Conservation (phyloP, 1,140 invertebrate species). For the Cydia amplana region DNA sequence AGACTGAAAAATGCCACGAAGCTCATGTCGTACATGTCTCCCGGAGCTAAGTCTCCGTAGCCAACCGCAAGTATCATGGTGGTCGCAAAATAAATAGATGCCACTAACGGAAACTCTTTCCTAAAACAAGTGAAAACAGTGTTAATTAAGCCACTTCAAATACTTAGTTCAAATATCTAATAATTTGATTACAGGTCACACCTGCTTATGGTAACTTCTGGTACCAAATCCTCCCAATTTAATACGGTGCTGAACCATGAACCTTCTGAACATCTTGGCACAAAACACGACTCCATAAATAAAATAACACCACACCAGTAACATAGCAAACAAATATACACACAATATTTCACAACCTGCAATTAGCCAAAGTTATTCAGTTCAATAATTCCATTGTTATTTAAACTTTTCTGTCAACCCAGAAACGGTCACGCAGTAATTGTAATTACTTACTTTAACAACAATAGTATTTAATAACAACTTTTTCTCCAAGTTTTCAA, state of each 20-base stretch:
- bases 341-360: slow-evolving; percentile 69
- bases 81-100: slow-evolving; percentile 69
- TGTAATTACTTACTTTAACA: slow-evolving; percentile 54
- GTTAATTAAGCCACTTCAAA: background rate
- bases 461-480: slow-evolving; percentile 61
- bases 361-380: slow-evolving; percentile 15
- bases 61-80: slow-evolving; percentile 64
- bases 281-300: slow-evolving; percentile 73
- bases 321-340: slow-evolving; percentile 67
- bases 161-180: too few species aligned
- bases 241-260: slow-evolving; percentile 72
- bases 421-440: background rate
- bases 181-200: background rate
- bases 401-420: background rate
- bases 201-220: slow-evolving; percentile 9
- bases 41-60: slow-evolving; percentile 69
- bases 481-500: slow-evolving; percentile 66
- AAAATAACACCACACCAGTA: slow-evolving; percentile 74
- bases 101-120: slow-evolving; percentile 58
- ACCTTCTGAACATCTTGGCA: slow-evolving; percentile 64
- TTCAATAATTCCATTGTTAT: background rate
- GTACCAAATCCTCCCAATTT: slow-evolving; percentile 46
- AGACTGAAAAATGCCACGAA: slow-evolving; percentile 67
- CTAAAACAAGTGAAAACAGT: slow-evolving; percentile 44
- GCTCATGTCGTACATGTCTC: slow-evolving; percentile 66